A percentile compares a stretch with the other conserved stretches of the same genome.
phyloP scores from a whole-genome alignment of 2,888 invertebrate genomes.

The Athetis lepigone region DNA sequence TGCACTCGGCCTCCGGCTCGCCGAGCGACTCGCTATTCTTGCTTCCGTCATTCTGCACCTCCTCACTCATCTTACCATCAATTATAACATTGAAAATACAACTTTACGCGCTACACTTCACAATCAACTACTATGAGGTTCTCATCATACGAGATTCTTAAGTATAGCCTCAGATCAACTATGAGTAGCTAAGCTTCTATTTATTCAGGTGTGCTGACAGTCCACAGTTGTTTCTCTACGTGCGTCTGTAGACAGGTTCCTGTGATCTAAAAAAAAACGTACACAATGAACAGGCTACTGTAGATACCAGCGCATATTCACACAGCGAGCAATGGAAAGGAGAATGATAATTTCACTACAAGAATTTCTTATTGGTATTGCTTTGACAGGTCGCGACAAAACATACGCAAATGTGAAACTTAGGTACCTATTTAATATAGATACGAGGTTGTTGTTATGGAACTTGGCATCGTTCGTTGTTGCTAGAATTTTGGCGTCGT shows the following conservation, averaged over 20 bases:
- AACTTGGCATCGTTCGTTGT: constrained; percentile 83
- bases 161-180: constrained; percentile 21
- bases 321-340: constrained; percentile 59
- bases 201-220: constrained; percentile 70
- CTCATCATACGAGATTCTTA: constrained; percentile 73
- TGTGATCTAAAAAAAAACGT: constrained; percentile 65
- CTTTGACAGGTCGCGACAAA: constrained; percentile 65
- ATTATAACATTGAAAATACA: constrained; percentile 73
- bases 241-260: constrained; percentile 38
- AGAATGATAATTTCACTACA: constrained; percentile 64
- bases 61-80: constrained; percentile 86
- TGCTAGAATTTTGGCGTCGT: constrained; percentile 84
- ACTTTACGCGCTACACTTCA: constrained; percentile 62
- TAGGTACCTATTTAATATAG: constrained; percentile 69
- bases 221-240: constrained; percentile 47
- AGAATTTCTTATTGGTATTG: constrained; percentile 64
- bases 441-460: constrained; percentile 70
- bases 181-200: constrained; percentile 52
- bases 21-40: constrained; percentile 72
- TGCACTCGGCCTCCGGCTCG: constrained; percentile 58
- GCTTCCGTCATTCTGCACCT: constrained; percentile 82
- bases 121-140: constrained; percentile 75
- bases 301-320: constrained; percentile 43
- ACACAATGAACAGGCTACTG: constrained; percentile 47
- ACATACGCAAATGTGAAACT: constrained; percentile 42